Percentiles rank a stretch among this genome's conserved stretches.
phyloP scores from a whole-genome alignment of 2,888 invertebrate genomes.

The Tipula helvola region DNA sequence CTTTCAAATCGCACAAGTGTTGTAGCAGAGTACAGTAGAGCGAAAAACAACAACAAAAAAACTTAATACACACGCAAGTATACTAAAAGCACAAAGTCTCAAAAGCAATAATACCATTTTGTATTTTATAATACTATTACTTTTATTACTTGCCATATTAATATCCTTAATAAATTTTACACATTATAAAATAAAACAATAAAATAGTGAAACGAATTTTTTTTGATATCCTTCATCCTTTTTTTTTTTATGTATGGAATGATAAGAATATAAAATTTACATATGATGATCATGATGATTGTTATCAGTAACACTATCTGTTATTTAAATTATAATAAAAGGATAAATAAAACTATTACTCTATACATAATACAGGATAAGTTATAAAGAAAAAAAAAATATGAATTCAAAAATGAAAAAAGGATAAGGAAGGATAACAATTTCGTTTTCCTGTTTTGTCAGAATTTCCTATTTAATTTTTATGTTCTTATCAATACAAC shows the following conservation, averaged over 20 bases:
- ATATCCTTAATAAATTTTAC: slow-evolving; percentile 4
- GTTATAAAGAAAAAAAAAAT: background rate
- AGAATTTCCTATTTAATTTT: background rate
- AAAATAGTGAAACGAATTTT: background rate
- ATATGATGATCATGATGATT: slow-evolving; percentile 4
- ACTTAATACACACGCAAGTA: background rate
- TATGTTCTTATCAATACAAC: background rate
- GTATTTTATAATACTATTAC: background rate
- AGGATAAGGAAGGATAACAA: background rate
- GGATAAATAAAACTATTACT: background rate
- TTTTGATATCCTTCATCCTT: background rate
- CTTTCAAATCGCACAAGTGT: background rate
- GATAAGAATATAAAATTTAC: background rate
- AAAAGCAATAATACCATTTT: background rate
- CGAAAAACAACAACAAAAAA: background rate
- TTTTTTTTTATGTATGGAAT: background rate
- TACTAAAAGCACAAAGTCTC: background rate
- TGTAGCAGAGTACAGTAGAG: background rate
- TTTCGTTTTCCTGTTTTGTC: background rate
- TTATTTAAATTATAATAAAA: slow-evolving; percentile 4
- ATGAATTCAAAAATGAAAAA: background rate
- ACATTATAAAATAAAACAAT: slow-evolving; percentile 4
- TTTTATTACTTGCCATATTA: background rate
- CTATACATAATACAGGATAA: background rate
- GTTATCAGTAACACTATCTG: slow-evolving; percentile 4